phyloP scores from a whole-genome alignment of 2,113 vertebrate species.

The Gopherus evgoodei region DNA sequence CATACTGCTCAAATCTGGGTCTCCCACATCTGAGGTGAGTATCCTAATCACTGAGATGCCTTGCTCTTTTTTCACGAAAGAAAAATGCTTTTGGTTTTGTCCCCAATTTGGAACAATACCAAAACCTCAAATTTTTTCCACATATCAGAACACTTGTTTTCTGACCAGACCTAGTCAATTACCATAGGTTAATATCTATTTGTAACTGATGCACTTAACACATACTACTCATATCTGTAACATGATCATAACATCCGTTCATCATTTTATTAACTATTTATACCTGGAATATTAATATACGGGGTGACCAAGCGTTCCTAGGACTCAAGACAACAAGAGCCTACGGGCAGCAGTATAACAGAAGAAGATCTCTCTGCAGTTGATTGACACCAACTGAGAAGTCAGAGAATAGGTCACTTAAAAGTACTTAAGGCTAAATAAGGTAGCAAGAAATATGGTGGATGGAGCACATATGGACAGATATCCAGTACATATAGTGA shows the following conservation, averaged over 20 bases:
- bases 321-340: fast-evolving
- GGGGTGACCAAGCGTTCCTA: fast-evolving
- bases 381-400: neutral
- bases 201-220: neutral
- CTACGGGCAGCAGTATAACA: fast-evolving
- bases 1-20: no score
- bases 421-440: neutral
- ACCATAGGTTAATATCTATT: neutral
- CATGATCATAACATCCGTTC: neutral
- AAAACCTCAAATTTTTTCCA: no score
- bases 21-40: no score
- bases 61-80: no score
- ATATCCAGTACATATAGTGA: neutral
- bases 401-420: neutral
- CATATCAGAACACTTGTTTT: neutral
- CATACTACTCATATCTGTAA: neutral
- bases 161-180: neutral
- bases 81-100: no score
- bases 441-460: neutral
- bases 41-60: no score
- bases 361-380: neutral
- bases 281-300: neutral
- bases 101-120: no score
- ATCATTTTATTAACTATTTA: neutral
- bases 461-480: neutral